Conservation (phyloP, 2,797 vertebrate species). For the Neoniphon sammara region DNA sequence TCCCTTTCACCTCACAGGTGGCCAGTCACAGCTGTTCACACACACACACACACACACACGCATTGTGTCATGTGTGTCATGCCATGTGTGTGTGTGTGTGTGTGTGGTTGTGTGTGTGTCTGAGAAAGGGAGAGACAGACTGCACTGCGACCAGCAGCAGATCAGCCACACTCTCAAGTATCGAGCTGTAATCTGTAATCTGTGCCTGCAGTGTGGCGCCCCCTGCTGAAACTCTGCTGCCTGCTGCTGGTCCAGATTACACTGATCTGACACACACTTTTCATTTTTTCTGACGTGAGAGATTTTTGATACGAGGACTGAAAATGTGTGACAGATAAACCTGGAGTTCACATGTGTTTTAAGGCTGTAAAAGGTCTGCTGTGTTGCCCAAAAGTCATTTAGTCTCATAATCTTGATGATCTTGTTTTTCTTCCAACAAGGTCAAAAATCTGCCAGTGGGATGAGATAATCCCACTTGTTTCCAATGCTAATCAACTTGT, state of each 20-base stretch:
- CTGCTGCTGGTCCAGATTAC: background rate
- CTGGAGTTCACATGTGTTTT: too few species aligned
- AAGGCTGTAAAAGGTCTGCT: too few species aligned
- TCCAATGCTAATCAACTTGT: too few species aligned
- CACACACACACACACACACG: constrained; percentile 22
- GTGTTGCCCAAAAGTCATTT: too few species aligned
- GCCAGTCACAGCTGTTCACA: constrained; percentile 66
- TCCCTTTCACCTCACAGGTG: constrained; percentile 71
- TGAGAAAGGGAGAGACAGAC: background rate
- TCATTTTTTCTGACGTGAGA: background rate
- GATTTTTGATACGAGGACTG: constrained; percentile 4
- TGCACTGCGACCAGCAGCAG: background rate
- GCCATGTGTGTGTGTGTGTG: background rate
- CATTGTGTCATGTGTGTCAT: background rate
- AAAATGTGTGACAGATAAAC: background rate
- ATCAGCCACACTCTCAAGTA: too few species aligned
- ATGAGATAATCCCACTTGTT: too few species aligned
- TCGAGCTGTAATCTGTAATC: too few species aligned
- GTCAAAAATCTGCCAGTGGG: too few species aligned
- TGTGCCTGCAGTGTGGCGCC: constrained; percentile 36
- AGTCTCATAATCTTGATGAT: too few species aligned
- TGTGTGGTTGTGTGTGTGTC: background rate
- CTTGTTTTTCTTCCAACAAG: too few species aligned
- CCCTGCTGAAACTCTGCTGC: constrained; percentile 41
- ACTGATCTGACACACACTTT: background rate